These are phyloP conservation scores for Neotoxoptera formosana DNA, from an alignment of 1,140 invertebrate genomes.

Conservation along the genomic window DNA sequence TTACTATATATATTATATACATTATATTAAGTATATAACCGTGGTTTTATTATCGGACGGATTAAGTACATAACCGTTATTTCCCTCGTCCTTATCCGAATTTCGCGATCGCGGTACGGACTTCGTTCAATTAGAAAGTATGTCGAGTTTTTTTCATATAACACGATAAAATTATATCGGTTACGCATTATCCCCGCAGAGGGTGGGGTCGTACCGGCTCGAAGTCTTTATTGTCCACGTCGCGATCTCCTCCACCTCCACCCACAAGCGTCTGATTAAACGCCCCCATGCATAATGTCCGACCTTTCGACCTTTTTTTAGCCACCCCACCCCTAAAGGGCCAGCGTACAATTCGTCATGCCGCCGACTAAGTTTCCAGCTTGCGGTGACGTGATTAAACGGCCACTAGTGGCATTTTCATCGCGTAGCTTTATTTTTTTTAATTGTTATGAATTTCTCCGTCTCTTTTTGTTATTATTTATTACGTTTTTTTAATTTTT, in stretches of 20 bases:
- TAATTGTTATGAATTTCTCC: constrained; percentile 31
- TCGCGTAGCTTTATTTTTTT: constrained; percentile 37
- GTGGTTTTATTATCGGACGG: neutral
- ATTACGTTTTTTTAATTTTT: constrained; percentile 27
- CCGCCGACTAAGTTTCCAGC: constrained; percentile 14
- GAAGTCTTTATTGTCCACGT: neutral
- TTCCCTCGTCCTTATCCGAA: neutral
- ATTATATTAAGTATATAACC: constrained; percentile 8
- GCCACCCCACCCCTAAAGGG: neutral
- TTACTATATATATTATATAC: neutral
- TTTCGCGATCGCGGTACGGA: neutral
- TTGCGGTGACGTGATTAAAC: constrained; percentile 49
- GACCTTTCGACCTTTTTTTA: constrained; percentile 28
- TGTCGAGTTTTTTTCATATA: neutral
- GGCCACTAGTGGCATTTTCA: constrained; percentile 37
- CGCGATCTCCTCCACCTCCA: neutral
- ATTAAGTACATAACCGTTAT: neutral
- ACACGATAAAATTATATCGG: constrained; percentile 31
- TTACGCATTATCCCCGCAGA: neutral
- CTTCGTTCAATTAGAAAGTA: constrained; percentile 20
- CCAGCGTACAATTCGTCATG: constrained; percentile 12
- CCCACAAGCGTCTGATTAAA: constrained; percentile 10
- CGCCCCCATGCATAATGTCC: neutral
- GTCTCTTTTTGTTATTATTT: constrained; percentile 44
- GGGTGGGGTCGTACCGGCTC: too few relatives aligned